Conservation (phyloP, 2,797 vertebrate genomes). For the Agapornis canus region DNA sequence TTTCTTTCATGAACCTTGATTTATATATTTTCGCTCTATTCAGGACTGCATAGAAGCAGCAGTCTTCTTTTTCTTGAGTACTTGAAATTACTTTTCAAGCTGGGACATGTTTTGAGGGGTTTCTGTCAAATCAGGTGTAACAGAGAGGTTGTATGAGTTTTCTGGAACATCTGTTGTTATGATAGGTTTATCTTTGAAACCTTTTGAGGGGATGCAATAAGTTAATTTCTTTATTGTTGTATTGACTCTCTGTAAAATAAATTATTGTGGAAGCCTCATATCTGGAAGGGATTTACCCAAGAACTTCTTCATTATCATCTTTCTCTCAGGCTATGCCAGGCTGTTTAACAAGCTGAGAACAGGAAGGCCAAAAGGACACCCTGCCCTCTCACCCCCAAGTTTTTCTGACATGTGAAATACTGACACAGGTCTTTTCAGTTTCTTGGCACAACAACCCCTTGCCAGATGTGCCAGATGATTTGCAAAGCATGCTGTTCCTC, state of each 20-base stretch:
- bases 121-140: background rate
- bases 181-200: background rate
- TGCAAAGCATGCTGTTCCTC: background rate
- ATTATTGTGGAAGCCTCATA: background rate
- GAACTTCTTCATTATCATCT: background rate
- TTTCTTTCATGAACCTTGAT: slow-evolving; percentile 30
- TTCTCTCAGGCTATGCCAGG: background rate
- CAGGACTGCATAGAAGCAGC: background rate
- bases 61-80: slow-evolving; percentile 1
- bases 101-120: background rate
- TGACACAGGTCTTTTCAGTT: background rate
- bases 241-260: background rate
- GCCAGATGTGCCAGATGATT: background rate
- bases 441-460: background rate
- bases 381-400: background rate
- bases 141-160: background rate
- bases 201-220: background rate
- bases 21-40: slow-evolving; percentile 28
- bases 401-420: background rate
- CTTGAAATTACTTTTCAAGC: slow-evolving; percentile 26
- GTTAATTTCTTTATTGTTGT: background rate
- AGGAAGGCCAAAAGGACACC: background rate
- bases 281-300: background rate
- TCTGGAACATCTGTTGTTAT: background rate
- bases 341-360: background rate